Evolutionary conservation across 2,797 vertebrate genomes (phyloP).

Genomic region (Salmo trutta): DNA sequence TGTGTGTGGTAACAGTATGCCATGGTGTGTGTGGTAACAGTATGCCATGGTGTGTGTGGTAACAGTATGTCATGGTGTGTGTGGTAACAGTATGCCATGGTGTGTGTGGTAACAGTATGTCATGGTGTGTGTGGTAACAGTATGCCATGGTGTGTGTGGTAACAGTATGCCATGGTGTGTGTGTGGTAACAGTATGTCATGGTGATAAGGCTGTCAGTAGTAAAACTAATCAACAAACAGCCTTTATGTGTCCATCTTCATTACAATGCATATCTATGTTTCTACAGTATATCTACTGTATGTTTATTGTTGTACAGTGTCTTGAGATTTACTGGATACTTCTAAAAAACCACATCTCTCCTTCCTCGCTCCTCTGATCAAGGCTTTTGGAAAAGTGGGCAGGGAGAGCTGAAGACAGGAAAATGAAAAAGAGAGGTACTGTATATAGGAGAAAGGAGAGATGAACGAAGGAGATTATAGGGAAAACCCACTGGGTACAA

Average conservation of each 20-base stretch:
- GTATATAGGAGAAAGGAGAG: conserved; percentile 24
- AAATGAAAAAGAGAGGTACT: conserved; percentile 31
- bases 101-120: too few species aligned
- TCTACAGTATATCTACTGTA: background rate
- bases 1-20: too few species aligned
- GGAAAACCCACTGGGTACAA: too few species aligned
- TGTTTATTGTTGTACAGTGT: background rate
- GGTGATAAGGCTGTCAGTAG: background rate
- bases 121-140: too few species aligned
- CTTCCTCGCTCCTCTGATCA: background rate
- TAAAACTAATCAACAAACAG: background rate
- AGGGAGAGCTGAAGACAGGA: background rate
- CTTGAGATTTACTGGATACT: background rate
- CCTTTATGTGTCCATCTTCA: background rate
- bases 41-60: too few species aligned
- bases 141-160: too few species aligned
- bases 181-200: background rate
- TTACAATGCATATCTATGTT: background rate
- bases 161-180: background rate
- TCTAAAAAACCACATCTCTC: background rate
- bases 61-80: too few species aligned
- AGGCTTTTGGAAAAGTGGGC: background rate
- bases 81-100: too few species aligned
- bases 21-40: too few species aligned
- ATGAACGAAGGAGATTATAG: background rate